Base-by-base conservation (phyloP, 2,888 invertebrate species). In the Drosophila tanythrix region DNA sequence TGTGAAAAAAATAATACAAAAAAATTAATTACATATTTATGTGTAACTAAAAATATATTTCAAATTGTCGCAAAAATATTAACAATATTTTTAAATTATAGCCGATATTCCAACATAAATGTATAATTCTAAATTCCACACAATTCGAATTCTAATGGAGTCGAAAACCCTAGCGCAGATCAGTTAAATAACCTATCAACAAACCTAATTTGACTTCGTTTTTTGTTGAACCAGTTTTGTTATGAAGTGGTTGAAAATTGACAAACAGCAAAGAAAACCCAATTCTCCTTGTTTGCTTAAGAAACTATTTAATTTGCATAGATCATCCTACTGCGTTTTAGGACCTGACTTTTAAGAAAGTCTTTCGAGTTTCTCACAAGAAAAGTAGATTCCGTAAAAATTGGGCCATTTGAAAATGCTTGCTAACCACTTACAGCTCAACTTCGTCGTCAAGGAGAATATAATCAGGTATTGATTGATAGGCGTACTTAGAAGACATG, bases 401-500 rank as follows among this genome's bases (percentile, higher is more conserved):
- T 11, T 31, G 10, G 29, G 1, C 1, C 11, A 11, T 18, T 29
- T 51, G 5, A 31, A 31, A 25, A 7, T 25, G 25, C 2, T 21
- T 43, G 25, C 3, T 29, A 27, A 11, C 2, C 21, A 61, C 81
- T 87, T 68, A 82, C 76, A 43, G 11, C 1, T 25, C 36, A 11
- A 40, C 33, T 2, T 33, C 60, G 2, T n/a, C 33, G 31, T 84
- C 77, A 6, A 83, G 38, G 1, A 76, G 46, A 61, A 74, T 77
- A 13, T 71, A 60, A 58, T 84, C 82, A 6, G 81, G 76, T 64
- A 88, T 81, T 35, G 81, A 57, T 65, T 90, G 91, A 70, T 91
- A 89, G 5, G 81, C 66, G 70, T 84, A 90, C 73, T 91, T 91
- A 1, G 88, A 90, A 58, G 76, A 70, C 91, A 91, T 82, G 5